Conservation (phyloP, 2,797 vertebrate genomes). For the Myripristis jacobus region DNA sequence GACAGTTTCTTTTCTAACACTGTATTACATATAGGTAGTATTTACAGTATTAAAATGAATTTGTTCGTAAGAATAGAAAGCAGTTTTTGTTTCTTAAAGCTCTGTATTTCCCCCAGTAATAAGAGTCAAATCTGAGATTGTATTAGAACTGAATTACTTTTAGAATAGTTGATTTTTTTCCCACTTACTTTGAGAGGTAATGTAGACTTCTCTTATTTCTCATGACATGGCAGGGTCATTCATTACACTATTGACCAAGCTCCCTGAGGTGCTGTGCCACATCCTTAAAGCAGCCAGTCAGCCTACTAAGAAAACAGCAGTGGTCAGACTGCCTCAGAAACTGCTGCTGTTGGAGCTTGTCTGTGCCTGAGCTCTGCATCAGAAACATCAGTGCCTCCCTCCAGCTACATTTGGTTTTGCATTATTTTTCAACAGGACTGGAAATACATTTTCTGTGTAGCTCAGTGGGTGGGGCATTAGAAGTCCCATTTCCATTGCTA, state of each 20-base stretch:
- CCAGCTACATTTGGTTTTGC: too few species aligned
- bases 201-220: neutral
- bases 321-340: neutral
- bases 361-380: conserved; percentile 13
- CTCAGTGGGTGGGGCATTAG: too few species aligned
- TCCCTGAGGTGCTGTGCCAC: neutral
- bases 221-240: neutral
- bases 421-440: too few species aligned
- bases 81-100: too few species aligned
- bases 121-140: too few species aligned
- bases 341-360: neutral
- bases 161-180: neutral
- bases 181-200: neutral
- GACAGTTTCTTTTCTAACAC: too few species aligned
- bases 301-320: neutral
- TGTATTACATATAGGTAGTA: too few species aligned
- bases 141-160: neutral
- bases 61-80: too few species aligned
- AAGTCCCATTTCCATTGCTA: too few species aligned
- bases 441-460: too few species aligned
- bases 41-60: too few species aligned
- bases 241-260: neutral
- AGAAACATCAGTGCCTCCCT: neutral
- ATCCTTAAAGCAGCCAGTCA: conserved; percentile 22
- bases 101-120: too few species aligned